Evolutionary conservation across 2,113 vertebrate genomes (phyloP), one percentile per base, ranked within the genome.

Genomic region (Saccopteryx bilineata): DNA sequence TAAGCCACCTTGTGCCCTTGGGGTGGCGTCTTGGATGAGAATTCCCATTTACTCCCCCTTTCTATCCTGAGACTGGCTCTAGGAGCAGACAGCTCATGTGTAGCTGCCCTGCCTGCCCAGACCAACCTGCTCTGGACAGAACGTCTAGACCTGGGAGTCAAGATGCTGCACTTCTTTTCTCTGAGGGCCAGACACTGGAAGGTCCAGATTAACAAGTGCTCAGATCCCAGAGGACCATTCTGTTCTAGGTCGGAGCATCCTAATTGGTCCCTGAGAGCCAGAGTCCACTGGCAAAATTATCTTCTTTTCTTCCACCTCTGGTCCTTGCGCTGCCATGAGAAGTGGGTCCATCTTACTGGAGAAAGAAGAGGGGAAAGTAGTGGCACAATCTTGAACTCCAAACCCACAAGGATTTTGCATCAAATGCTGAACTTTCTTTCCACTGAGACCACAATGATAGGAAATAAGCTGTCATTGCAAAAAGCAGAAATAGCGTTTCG

Each of bases 201-300:
- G 85, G 90, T 48, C 63, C 80, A 56, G 69, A 83, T n/a, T 60
- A 86, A 78, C 95, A 86, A 82, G 72, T 1, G 63, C 74, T 71
- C 68, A 31, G 74, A 33, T 94, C 97, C 96, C 92, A 90, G 76
- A 90, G 90, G 97, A 68, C 23, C 15, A n/a, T 48, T 24, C n/a
- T 90, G 69, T 87, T 96, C 54, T 90, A 79, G 96, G 63, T 60
- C 18, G 3, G 78, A 75, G 84, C 31, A 48, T 81, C 69, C 56
- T 96, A 88, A 96, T 90, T 96, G 87, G 95, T 85, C 76, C 80
- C 93, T 14, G 10, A 95, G 95, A 81, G 81, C 69, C n/a, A 33
- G 65, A 80, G 84, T 26, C 65, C 81, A 54, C 26, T 19, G 71
- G 63, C 31, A 66, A 85, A 88, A 48, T 2, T 76, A 48, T 79